Evolutionary conservation across 2,888 invertebrate species (phyloP), one percentile per base, ranked within the genome.

Genomic region (Odontocolon sp.): DNA sequence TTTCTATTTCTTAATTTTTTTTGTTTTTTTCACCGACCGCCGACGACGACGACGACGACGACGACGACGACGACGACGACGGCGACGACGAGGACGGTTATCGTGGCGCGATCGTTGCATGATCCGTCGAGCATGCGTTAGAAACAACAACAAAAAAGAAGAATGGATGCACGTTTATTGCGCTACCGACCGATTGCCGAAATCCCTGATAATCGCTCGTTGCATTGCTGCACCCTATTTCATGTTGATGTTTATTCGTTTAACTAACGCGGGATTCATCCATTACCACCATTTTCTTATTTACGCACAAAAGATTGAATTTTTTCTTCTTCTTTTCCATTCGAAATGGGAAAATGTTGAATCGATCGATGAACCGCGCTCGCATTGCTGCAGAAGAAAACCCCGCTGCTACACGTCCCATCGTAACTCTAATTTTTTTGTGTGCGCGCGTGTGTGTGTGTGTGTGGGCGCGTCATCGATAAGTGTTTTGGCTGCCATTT

Each of bases 41-140:
- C 77, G 77, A 77, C 77, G 77, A 80, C 79, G 77, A 64, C 80
- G 71, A 78, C 77, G 78, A 82, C 82, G 77, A 84, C 81, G 73
- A 78, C 81, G 80, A n/a, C n/a, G 72, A 77, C 79, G 77, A 64
- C 80, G 71, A 78, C 77, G 78, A 82, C 82, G 77, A 84, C 81
- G 73, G 79, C 81, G 80, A n/a, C n/a, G n/a, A n/a, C n/a, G 72
- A 77, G 78, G 77, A 64, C 80, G 71, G 78, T 76, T 77, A 82
- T 82, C 77, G 83, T 82, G 73, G 79, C 81, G 81, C 77, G 79
- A 83, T 66, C 84, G 82, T 85, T 86, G 86, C 86, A 86, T 85
- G 86, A 83, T 73, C 78, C 85, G 81, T 73, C 52, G 77, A 77
- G 77, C 68, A 77, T 77, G 77, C 47, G 4, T 36, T 50, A 9